Evolutionary conservation across 2,797 vertebrate genomes (phyloP), one percentile per base, ranked within the genome.

Genomic region (Paratrypauchen microcephalus): DNA sequence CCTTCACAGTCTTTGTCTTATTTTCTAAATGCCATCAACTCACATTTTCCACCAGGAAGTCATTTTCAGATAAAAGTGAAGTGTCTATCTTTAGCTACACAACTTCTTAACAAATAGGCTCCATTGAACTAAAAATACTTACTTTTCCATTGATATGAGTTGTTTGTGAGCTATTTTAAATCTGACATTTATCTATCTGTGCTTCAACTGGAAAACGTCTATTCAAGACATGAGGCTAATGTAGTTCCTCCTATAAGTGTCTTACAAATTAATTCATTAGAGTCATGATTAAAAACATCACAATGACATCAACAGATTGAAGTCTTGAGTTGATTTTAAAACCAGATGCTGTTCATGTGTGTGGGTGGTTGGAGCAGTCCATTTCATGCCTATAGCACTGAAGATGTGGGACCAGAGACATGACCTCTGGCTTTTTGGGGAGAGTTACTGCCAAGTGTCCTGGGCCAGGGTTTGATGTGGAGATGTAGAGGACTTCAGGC

Each of bases 81-180:
- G 67, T 77, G 78, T 86, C 73, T 74, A 68, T 50, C 47, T 57
- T 26, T 45, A 65, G 67, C 66, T 39, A n/a, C 54, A 39, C 62
- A 79, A 62, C 77, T 73, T 82, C 80, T 87, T 83, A 79, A 80
- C 78, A 83, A 82, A 81, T 50, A 66, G 68, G 72, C 50, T 48
- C 80, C 48, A 39, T 73, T 80, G 73, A 86, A 69, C 87, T 86
- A 86, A 85, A 84, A 85, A 87, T 89, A 81, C 57, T 21, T 65
- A 32, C 21, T 56, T 80, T 76, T 71, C 68, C 75, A 83, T 78
- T 86, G 77, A 87, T 87, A 73, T 69, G 26, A 57, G 62, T 66
- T 66, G 61, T 78, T 76, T 84, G 65, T 41, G 60, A 82, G 76
- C 80, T 89, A 88, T 89, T 89, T 87, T 79, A 19, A 80, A 78